phyloP scores from a whole-genome alignment of 2,888 invertebrate species.

The Tromatobia lineatoria region DNA sequence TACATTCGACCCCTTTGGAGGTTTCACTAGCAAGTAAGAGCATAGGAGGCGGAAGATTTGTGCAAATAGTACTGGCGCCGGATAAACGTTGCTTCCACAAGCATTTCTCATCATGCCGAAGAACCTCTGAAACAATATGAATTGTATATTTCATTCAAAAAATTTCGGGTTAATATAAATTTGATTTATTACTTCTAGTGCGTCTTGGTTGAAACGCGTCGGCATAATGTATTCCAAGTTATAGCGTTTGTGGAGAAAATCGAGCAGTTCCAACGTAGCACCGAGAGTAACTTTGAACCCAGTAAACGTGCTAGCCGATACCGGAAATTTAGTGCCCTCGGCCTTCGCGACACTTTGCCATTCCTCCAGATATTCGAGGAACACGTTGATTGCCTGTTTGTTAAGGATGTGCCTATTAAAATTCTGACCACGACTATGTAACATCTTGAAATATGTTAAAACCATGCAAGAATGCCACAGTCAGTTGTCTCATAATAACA shows the following conservation, averaged over 20 bases:
- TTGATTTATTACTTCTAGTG: conserved; percentile 15
- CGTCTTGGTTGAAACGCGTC: conserved; percentile 57
- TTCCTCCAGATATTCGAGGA: not conserved
- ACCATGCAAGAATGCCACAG: not conserved
- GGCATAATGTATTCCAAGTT: conserved; percentile 62
- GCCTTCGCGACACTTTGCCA: not conserved
- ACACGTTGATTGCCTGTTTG: conserved; percentile 2
- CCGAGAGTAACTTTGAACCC: conserved; percentile 59
- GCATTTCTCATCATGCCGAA: no score
- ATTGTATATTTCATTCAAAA: not conserved
- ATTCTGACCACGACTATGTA: not conserved
- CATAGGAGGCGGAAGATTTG: not conserved
- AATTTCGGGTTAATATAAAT: not conserved
- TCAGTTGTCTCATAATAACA: not conserved
- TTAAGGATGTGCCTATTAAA: not conserved
- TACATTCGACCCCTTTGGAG: not conserved
- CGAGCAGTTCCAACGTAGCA: conserved; percentile 52
- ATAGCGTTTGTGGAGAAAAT: conserved; percentile 37
- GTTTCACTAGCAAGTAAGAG: not conserved
- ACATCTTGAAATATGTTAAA: no score
- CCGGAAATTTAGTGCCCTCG: not conserved
- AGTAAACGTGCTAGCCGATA: conserved; percentile 50
- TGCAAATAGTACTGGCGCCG: no score
- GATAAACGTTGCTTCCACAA: no score
- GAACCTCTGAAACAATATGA: no score